A percentile compares a stretch with the other conserved stretches of the same genome.
phyloP scores from a whole-genome alignment of 1,140 invertebrate genomes.

The Euglossa dilemma region DNA sequence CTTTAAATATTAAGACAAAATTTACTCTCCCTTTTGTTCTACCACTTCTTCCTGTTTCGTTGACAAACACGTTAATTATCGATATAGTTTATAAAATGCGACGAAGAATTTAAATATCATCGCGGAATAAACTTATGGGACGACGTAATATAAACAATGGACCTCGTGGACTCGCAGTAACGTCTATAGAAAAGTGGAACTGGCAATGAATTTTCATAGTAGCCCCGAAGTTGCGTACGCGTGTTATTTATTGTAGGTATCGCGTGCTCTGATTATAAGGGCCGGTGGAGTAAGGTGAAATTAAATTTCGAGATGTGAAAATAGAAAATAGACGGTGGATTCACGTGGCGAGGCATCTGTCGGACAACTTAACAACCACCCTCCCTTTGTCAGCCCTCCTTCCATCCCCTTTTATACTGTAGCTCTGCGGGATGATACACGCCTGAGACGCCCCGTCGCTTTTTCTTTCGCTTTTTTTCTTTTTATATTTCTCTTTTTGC shows the following conservation, averaged over 20 bases:
- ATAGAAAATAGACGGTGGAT: slow-evolving; percentile 56
- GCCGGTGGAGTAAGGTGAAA: slow-evolving; percentile 33
- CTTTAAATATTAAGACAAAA: no score
- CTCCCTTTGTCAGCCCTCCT: slow-evolving; percentile 38
- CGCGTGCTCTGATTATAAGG: neutral
- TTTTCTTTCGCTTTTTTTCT: slow-evolving; percentile 55
- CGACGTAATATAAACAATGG: no score
- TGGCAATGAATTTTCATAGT: no score
- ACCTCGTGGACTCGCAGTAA: no score
- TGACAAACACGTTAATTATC: no score
- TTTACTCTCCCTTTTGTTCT: no score
- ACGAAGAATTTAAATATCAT: no score
- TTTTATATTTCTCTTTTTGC: slow-evolving; percentile 29
- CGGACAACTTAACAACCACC: slow-evolving; percentile 70
- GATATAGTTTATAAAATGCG: no score
- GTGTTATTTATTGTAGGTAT: slow-evolving; percentile 41
- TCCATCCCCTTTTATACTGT: slow-evolving; percentile 45
- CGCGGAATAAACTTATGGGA: no score
- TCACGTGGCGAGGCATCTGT: slow-evolving; percentile 71
- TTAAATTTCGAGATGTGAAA: slow-evolving; percentile 65
- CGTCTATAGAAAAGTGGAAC: no score
- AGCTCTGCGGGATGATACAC: slow-evolving; percentile 62
- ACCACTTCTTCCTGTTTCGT: no score
- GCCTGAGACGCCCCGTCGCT: slow-evolving; percentile 63
- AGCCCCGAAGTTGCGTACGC: no score